A percentile compares a stretch with the other conserved stretches of the same genome.
phyloP scores from a whole-genome alignment of 2,888 invertebrate genomes.

The Cataglyphis albicans region DNA sequence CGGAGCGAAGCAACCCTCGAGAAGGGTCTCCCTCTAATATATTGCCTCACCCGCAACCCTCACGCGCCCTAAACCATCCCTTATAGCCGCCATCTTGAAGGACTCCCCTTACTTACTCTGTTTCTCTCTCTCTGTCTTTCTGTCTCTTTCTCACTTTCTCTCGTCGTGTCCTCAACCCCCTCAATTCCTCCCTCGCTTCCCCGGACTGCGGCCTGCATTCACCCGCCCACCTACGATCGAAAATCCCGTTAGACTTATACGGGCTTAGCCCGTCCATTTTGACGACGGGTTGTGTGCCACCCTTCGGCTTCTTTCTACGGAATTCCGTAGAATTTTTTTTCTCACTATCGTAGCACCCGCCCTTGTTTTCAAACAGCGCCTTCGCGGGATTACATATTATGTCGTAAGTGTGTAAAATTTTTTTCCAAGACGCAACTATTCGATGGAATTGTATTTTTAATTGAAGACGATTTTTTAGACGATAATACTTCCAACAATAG shows the following conservation, averaged over 20 bases:
- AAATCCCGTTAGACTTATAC: slow-evolving; percentile 86
- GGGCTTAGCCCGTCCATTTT: slow-evolving; percentile 86
- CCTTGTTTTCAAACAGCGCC: slow-evolving; percentile 63
- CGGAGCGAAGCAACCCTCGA: slow-evolving; percentile 74
- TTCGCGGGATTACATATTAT: slow-evolving; percentile 33
- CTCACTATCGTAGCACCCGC: slow-evolving; percentile 55
- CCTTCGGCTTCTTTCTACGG: slow-evolving; percentile 60
- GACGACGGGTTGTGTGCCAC: slow-evolving; percentile 81
- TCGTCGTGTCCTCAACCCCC: slow-evolving; percentile 67
- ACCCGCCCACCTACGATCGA: slow-evolving; percentile 85
- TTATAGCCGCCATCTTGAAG: slow-evolving; percentile 86
- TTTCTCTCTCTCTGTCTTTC: slow-evolving; percentile 35
- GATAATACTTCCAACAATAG: neutral
- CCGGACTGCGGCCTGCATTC: slow-evolving; percentile 76
- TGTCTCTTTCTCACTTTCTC: slow-evolving; percentile 22
- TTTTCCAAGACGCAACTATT: neutral
- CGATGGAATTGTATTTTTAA: neutral
- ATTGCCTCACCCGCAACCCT: slow-evolving; percentile 84
- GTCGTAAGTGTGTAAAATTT: neutral
- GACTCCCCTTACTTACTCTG: slow-evolving; percentile 76
- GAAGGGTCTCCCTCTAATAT: slow-evolving; percentile 83
- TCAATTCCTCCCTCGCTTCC: slow-evolving; percentile 73
- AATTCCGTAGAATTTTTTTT: slow-evolving; percentile 69
- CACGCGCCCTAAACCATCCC: slow-evolving; percentile 85
- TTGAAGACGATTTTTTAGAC: neutral